Evolutionary conservation across 92 coral and sea anemone genomes (phyloP).

Genomic region (Palythoa heliodiscus): DNA sequence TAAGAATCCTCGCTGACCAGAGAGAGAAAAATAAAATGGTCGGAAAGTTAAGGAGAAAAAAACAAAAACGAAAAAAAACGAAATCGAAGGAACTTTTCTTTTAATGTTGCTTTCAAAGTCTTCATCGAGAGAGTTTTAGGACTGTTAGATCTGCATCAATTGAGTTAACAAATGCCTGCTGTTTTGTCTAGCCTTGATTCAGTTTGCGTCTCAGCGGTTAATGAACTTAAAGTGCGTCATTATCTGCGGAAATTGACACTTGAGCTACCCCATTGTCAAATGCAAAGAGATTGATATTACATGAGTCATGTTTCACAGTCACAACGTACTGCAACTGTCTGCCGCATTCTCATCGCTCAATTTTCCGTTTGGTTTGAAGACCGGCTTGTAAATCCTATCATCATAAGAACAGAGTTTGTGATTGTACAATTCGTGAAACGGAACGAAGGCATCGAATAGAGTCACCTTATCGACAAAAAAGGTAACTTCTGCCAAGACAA

Average conservation of each 20-base stretch:
- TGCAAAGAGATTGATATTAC: neutral
- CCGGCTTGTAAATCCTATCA: neutral
- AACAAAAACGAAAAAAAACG: too few relatives aligned
- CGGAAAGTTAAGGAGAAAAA: too few relatives aligned
- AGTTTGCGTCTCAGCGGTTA: neutral
- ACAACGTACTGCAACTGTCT: neutral
- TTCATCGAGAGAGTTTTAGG: too few relatives aligned
- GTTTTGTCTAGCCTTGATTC: neutral
- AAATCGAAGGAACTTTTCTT: too few relatives aligned
- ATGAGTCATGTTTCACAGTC: neutral
- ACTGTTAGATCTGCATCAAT: too few relatives aligned
- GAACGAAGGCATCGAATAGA: neutral
- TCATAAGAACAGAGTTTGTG: too few relatives aligned
- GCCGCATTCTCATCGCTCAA: neutral
- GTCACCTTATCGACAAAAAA: neutral
- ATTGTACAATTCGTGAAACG: neutral
- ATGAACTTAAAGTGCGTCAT: slow-evolving; percentile 7
- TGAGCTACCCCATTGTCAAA: neutral
- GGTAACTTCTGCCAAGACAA: neutral
- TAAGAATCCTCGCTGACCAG: too few relatives aligned
- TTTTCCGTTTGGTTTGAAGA: neutral
- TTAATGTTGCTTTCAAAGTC: too few relatives aligned
- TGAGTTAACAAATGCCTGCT: neutral
- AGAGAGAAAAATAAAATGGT: too few relatives aligned
- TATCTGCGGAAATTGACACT: neutral